Percentiles rank a stretch among this genome's conserved stretches.
Conservation (phyloP, 2,797 vertebrate species). For the Lophura swinhoii region DNA sequence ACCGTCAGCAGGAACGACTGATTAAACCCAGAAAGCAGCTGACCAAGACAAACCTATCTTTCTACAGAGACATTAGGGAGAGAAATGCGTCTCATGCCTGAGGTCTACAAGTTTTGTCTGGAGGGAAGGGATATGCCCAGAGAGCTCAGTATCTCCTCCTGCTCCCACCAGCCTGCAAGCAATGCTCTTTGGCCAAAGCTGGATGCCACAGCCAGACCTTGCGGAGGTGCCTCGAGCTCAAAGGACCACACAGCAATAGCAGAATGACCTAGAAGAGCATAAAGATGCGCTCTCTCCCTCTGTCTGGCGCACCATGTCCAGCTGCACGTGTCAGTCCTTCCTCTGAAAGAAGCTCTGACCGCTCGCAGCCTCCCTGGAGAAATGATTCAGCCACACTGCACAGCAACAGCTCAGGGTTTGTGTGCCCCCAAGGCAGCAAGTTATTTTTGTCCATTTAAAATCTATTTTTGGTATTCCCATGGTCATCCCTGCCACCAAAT, state of each 20-base stretch:
- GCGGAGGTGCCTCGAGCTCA: neutral
- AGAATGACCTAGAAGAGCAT: accelerated
- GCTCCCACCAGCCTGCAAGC: neutral
- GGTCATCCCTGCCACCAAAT: neutral
- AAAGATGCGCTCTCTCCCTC: accelerated
- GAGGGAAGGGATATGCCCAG: neutral
- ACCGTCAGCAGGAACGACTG: neutral
- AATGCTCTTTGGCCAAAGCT: neutral
- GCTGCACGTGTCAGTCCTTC: neutral
- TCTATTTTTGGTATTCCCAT: slow-evolving; percentile 45
- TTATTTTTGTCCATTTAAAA: slow-evolving; percentile 52
- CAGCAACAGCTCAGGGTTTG: neutral
- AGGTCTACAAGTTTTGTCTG: neutral
- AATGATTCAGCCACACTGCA: slow-evolving; percentile 1
- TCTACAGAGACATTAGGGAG: neutral
- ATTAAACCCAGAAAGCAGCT: slow-evolving; percentile 35
- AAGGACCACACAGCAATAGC: neutral
- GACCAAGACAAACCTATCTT: slow-evolving; percentile 3
- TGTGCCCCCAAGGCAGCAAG: slow-evolving; percentile 7
- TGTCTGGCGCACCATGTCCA: neutral
- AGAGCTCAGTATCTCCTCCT: neutral
- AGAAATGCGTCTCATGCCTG: neutral
- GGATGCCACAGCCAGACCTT: neutral
- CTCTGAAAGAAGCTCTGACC: neutral
- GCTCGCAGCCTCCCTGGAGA: neutral